A percentile compares a stretch with the other conserved stretches of the same genome.
Evolutionary conservation across 2,888 invertebrate species (phyloP).

Genomic region (Proisotoma minuta): DNA sequence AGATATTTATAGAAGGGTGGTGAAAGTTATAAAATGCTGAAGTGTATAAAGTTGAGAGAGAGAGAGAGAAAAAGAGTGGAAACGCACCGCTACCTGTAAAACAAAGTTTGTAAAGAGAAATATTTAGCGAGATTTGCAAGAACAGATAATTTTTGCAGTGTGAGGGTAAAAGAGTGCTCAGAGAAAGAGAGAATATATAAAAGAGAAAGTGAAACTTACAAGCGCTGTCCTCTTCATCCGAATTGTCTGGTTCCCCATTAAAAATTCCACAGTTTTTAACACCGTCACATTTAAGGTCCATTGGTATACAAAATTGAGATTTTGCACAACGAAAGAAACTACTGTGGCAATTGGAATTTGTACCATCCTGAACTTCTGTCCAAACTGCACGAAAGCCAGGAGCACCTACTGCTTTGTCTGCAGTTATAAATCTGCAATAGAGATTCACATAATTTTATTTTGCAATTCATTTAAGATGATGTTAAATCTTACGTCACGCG

Average conservation of each 20-base stretch:
- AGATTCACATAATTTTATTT: neutral
- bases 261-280: conserved; percentile 55
- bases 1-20: neutral
- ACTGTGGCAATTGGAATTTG: conserved; percentile 28
- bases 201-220: neutral
- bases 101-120: conserved; percentile 3
- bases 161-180: neutral
- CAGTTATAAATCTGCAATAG: conserved; percentile 76
- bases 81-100: conserved; percentile 46
- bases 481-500: conserved; percentile 66
- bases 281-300: conserved; percentile 53
- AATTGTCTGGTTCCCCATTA: conserved; percentile 51
- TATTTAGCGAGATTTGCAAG: conserved; percentile 24
- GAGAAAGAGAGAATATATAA: neutral
- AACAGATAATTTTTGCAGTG: neutral
- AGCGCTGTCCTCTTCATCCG: conserved; percentile 53
- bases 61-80: conserved; percentile 34
- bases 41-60: conserved; percentile 2
- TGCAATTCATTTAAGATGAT: conserved; percentile 1
- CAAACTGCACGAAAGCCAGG: conserved; percentile 89
- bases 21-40: neutral
- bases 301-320: conserved; percentile 55
- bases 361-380: conserved; percentile 72
- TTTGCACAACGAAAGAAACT: conserved; percentile 52
- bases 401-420: conserved; percentile 90